Evolutionary conservation across 2,888 invertebrate species (phyloP).

Genomic region (Pheosia gnoma): DNA sequence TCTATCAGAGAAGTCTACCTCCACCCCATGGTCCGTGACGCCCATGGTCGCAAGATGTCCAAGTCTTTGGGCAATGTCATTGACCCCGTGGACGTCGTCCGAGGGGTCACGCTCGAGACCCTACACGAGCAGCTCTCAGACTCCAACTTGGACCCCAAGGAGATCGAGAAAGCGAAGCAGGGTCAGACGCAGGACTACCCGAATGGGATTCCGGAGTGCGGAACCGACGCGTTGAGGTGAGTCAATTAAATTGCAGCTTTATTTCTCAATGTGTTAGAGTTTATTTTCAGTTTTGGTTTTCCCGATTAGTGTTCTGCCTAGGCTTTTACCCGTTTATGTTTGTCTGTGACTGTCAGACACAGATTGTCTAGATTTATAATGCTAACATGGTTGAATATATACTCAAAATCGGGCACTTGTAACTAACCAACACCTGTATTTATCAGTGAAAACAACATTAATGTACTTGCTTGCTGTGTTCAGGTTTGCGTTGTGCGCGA

Average conservation of each 20-base stretch:
- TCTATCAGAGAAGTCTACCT: constrained; percentile 91
- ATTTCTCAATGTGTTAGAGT: no score
- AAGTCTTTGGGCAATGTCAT: constrained; percentile 99
- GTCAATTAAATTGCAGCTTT: constrained; percentile 37
- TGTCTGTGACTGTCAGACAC: no score
- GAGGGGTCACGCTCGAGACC: constrained; percentile 92
- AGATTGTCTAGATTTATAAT: no score
- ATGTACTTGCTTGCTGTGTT: not conserved
- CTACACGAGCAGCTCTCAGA: constrained; percentile 89
- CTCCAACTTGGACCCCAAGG: constrained; percentile 94
- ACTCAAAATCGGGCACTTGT: no score
- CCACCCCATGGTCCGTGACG: constrained; percentile 98
- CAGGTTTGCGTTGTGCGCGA: constrained; percentile 95
- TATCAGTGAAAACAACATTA: not conserved
- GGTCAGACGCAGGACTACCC: constrained; percentile 92
- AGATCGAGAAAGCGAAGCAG: constrained; percentile 89
- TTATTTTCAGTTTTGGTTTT: no score
- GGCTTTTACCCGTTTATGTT: no score
- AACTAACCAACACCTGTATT: no score
- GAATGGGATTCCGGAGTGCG: constrained; percentile 98
- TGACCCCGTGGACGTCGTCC: constrained; percentile 97
- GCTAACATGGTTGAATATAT: no score
- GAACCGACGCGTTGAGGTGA: constrained; percentile 95
- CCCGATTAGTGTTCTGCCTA: no score
- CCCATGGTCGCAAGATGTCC: constrained; percentile 99